These are phyloP conservation scores for Bucorvus abyssinicus DNA, from an alignment of 2,797 vertebrate genomes.

Conservation along the genomic window DNA sequence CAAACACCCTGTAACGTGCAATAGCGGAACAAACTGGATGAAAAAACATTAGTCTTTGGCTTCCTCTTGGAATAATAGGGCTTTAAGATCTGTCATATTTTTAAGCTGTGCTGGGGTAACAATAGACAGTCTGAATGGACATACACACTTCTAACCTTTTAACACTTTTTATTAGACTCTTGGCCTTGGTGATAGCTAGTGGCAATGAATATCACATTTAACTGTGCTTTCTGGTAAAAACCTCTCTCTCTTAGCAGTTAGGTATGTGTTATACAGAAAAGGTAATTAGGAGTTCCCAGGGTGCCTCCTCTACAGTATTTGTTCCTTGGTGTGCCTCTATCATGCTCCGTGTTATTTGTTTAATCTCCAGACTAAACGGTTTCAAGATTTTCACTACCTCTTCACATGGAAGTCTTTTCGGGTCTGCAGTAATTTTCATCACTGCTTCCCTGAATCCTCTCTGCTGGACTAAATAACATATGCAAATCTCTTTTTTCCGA, in stretches of 20 bases:
- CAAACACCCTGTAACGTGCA: neutral
- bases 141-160: neutral
- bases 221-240: slow-evolving; percentile 24
- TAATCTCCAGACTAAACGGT: neutral
- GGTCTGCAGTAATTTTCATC: neutral
- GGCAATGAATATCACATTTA: neutral
- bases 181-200: neutral
- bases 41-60: neutral
- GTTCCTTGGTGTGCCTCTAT: neutral
- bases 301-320: neutral
- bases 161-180: neutral
- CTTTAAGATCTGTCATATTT: neutral
- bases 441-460: neutral
- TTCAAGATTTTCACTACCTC: neutral
- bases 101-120: neutral
- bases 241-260: neutral
- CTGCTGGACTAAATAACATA: neutral
- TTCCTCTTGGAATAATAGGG: neutral
- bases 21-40: neutral
- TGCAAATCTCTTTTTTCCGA: neutral
- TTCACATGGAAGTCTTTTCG: neutral
- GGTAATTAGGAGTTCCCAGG: neutral
- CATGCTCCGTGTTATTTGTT: neutral
- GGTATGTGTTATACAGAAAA: neutral
- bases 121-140: neutral